Conservation (phyloP, 2,797 vertebrate genomes). For the Perodicticus potto region DNA sequence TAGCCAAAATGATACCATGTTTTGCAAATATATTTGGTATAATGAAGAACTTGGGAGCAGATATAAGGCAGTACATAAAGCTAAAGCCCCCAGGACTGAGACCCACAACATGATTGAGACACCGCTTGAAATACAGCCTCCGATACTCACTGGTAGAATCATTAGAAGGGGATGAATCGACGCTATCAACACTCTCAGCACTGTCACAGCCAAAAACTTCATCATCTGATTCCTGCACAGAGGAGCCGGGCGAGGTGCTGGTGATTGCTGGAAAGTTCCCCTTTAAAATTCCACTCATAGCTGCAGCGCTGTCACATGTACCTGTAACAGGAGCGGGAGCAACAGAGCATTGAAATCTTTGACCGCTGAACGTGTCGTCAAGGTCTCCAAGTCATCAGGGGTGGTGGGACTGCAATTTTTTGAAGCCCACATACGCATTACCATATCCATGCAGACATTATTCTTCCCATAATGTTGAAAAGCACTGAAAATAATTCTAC, state of each 20-base stretch:
- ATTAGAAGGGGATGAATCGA: constrained; percentile 93
- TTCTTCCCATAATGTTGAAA: constrained; percentile 42
- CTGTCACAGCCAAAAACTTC: constrained; percentile 97
- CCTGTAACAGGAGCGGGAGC: constrained; percentile 80
- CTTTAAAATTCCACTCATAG: constrained; percentile 96
- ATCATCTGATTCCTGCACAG: constrained; percentile 94
- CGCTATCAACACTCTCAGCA: constrained; percentile 96
- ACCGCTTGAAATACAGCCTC: constrained; percentile 21
- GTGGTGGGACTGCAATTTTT: not conserved
- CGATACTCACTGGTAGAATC: constrained; percentile 94
- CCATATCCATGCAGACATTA: constrained; percentile 44
- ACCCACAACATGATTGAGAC: not conserved
- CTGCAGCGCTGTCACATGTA: constrained; percentile 87
- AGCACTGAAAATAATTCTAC: constrained; percentile 41
- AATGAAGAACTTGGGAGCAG: constrained; percentile 21
- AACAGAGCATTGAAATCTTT: constrained; percentile 68
- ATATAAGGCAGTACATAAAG: not conserved
- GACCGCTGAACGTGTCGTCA: constrained; percentile 47
- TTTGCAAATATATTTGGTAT: constrained; percentile 9
- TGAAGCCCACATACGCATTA: not conserved
- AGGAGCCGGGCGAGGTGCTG: constrained; percentile 94
- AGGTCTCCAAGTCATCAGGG: constrained; percentile 61
- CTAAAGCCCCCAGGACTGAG: not conserved
- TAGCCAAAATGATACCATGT: not conserved
- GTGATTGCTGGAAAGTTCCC: constrained; percentile 97